Base-by-base conservation (phyloP, 2,113 vertebrate species). In the Talpa occidentalis region DNA sequence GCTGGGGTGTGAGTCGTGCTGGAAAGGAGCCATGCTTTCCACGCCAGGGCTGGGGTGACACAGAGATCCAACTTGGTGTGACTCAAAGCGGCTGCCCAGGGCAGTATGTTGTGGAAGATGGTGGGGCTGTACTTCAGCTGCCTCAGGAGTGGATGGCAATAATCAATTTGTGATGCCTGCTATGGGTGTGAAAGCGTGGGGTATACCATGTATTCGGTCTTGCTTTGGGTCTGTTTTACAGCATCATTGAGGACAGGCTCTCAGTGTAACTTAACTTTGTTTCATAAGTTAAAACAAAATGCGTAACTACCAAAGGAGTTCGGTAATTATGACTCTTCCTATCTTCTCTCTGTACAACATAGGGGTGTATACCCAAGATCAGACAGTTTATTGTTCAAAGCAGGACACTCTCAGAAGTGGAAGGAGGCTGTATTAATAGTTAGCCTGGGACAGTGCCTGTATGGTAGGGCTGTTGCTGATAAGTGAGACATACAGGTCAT, bases 201-300 rank as follows among this genome's bases (percentile, higher is more conserved):
- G 0, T 10, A 35, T 79, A 42, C 16, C 28, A 1, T 47, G 14
- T 82, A 10, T 64, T 22, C 22, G 26, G 28, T 69, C 28, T 40
- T 70, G 1, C 2, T 62, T 30, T 84, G 35, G 37, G 40, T 83
- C 16, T 15, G 86, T 82, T 69, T 72, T 67, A 49, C 64, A 76
- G 26, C 4, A 40, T 9, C 9, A 5, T 49, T 80, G 5, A 73
- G 19, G 73, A 42, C 28, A 73, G 56, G 6, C 2, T 47, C 22
- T 64, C n/a, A 49, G 49, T 17, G 16, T 52, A 59, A 10, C 47
- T 62, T 59, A 62, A 37, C 28, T 69, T 82, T 42, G 32, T 32
- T 92, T 28, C 3, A 10, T 76, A 74, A 92, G 70, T 90, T 59
- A 86, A 87, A 49, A 76, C 37, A 84, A 80, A 80, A 88, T 70